Evolutionary conservation across 2,888 invertebrate species (phyloP).

Genomic region (Gymnosoma rotundatum): DNA sequence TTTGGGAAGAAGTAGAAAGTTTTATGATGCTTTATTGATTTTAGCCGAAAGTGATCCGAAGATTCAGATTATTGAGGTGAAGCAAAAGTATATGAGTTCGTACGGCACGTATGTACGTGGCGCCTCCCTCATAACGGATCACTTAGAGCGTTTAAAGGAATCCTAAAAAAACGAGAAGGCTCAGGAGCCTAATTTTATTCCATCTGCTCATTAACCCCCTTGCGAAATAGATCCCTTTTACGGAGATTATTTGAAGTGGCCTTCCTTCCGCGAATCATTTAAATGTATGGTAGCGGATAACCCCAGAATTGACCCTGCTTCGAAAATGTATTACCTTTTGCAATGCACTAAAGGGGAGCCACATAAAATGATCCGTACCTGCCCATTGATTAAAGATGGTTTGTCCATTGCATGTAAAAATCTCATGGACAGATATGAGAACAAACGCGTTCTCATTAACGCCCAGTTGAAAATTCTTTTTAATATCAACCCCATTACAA

Average conservation of each 20-base stretch:
- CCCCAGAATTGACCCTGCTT: too few species aligned
- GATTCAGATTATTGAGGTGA: neutral
- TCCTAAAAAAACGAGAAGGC: too few species aligned
- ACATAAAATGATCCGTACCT: constrained; percentile 6
- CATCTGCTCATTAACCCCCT: too few species aligned
- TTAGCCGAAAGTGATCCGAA: neutral
- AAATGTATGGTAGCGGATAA: too few species aligned
- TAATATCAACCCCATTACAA: neutral
- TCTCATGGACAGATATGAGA: constrained; percentile 13
- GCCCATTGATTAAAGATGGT: constrained; percentile 19
- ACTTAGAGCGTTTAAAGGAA: too few species aligned
- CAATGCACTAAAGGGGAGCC: neutral
- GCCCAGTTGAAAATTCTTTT: constrained; percentile 4
- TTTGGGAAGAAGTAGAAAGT: neutral
- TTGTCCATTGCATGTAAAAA: constrained; percentile 10
- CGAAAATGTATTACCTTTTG: too few species aligned
- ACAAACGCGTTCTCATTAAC: constrained; percentile 30
- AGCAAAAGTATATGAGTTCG: neutral
- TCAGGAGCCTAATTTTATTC: too few species aligned
- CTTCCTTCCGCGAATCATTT: too few species aligned
- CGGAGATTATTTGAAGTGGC: too few species aligned
- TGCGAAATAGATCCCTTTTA: too few species aligned
- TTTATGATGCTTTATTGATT: neutral
- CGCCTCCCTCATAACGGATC: too few species aligned
- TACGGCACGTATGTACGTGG: too few species aligned